Conservation (phyloP, 2,888 invertebrate species). For the Yponomeuta sedellus region DNA sequence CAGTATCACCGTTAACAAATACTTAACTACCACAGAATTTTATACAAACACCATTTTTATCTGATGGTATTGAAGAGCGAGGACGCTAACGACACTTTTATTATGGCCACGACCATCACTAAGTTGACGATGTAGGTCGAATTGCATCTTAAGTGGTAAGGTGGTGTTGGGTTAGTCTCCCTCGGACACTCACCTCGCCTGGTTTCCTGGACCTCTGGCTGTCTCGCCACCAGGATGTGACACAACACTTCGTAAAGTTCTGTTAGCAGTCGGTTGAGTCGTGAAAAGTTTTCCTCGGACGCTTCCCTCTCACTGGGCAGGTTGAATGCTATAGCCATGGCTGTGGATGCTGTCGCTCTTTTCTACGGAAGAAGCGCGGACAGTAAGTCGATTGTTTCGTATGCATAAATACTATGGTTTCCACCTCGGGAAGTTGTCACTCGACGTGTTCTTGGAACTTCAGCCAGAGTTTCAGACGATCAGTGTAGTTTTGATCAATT, state of each 20-base stretch:
- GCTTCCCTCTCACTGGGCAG: constrained; percentile 75
- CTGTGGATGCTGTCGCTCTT: constrained; percentile 50
- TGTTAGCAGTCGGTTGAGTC: constrained; percentile 73
- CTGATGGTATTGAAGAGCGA: constrained; percentile 73
- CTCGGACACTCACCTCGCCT: constrained; percentile 75
- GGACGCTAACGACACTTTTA: constrained; percentile 70
- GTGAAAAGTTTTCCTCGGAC: constrained; percentile 74
- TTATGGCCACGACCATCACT: constrained; percentile 71
- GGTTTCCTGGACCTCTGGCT: constrained; percentile 64
- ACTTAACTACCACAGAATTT: constrained; percentile 57
- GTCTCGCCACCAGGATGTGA: constrained; percentile 73
- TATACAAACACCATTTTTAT: constrained; percentile 47
- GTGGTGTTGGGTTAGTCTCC: constrained; percentile 64
- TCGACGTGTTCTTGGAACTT: not conserved
- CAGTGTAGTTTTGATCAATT: not conserved
- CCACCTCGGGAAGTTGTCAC: constrained; percentile 26
- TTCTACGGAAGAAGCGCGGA: constrained; percentile 68
- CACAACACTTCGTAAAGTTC: constrained; percentile 75
- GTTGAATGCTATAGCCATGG: constrained; percentile 77
- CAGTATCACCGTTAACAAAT: constrained; percentile 71
- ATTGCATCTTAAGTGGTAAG: constrained; percentile 76
- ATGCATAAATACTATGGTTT: constrained; percentile 60
- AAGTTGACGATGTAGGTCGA: constrained; percentile 76
- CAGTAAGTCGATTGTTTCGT: constrained; percentile 57
- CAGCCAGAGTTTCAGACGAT: not conserved